Base-by-base conservation (phyloP, 2,888 invertebrate species). In the Trypoxylon attenuatum region DNA sequence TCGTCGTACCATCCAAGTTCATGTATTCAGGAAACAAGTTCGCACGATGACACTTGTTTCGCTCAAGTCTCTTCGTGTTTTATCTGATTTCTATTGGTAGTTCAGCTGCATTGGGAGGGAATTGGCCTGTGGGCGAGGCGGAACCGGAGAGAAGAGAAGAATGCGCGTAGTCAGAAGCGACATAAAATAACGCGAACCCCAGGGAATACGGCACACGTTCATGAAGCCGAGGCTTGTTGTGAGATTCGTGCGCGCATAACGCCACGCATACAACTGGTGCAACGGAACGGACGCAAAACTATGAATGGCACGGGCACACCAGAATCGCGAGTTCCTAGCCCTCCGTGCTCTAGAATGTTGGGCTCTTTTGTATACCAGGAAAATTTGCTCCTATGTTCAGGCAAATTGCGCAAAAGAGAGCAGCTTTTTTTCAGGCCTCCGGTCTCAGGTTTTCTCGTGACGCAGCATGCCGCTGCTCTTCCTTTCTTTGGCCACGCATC, bases 161-260 rank as follows among this genome's bases (percentile, higher is more conserved):
- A 39, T 15, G 58, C 47, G 19, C n/a, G 65, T 65, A 76, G 73
- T 77, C 74, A 67, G 69, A 67, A 76, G 73, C 70, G 69, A 73
- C 71, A 53, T 73, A 77, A 79, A 80, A 80, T 80, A 78, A 78
- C 73, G 73, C 64, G 56, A 72, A 67, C 67, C 78, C 54, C 69
- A 46, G 47, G 73, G 78, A 73, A 71, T 57, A 45, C 19, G 39
- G 56, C 25, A n/a, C n/a, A n/a, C n/a, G n/a, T n/a, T n/a, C n/a
- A n/a, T n/a, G n/a, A n/a, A n/a, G n/a, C n/a, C n/a, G n/a, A n/a
- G n/a, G n/a, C n/a, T n/a, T n/a, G n/a, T n/a, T n/a, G n/a, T n/a
- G n/a, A n/a, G n/a, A n/a, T n/a, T n/a, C n/a, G n/a, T n/a, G n/a
- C n/a, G n/a, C n/a, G n/a, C n/a, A n/a, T n/a, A n/a, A n/a, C n/a